Evolutionary conservation across 1,140 invertebrate genomes (phyloP), one percentile per base, ranked within the genome.

Genomic region (Trachymyrmex cornetzi): DNA sequence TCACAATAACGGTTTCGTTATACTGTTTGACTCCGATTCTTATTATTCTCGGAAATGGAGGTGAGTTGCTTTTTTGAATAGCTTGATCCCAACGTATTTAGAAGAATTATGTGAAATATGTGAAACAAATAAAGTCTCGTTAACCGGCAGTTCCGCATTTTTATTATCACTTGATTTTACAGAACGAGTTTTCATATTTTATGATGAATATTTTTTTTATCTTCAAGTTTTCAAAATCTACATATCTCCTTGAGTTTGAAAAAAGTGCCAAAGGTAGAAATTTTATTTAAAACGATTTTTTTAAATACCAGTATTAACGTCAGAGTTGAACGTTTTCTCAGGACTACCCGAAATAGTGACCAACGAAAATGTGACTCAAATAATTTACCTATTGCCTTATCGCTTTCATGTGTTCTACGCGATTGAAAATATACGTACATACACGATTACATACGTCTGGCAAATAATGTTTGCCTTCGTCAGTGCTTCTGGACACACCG

Each of bases 1-100:
- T 93, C 6, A 74, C 84, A 3, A 59, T 93, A n/a, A 94, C 93
- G 0, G 93, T 93, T 12, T 84, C 85, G 0, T 93, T 91, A 6
- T 94, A 92, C 84, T 94, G 93, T 69, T 24, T 93, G 7, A 94
- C 93, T 74, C 94, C 94, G 7, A 71, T 95, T 57, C 14, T 81
- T 53, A 38, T 82, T 30, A 71, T 82, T 12, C 38, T 87, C 5
- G 63, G 69, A 59, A 87, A n/a, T 30, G 82, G 72, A 77, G 38
- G 72, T 85, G 27, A 64, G 71, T 44, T n/a, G 55, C 38, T 44
- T 3, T 34, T 74, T 84, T 48, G 48, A 22, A 48, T 77, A 50
- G 79, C 3, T 77, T 85, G 14, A 69, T 69, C 50, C 1, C 14
- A 2, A 9, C 12, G 2, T n/a, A 77, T 61, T 4, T 22, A 63